phyloP scores from a whole-genome alignment of 2,888 invertebrate species.

The Philonicus albiceps region DNA sequence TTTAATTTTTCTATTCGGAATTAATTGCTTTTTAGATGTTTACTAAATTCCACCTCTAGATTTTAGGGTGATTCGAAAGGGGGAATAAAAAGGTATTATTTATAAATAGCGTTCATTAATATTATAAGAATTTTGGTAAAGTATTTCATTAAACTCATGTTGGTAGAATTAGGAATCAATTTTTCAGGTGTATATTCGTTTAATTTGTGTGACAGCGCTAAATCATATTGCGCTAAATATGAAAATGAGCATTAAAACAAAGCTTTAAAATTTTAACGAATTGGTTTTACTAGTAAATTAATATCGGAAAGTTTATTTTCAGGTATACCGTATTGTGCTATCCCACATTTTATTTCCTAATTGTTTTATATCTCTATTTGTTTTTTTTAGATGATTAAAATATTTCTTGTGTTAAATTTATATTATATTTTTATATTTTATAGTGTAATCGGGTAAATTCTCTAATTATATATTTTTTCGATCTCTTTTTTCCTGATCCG shows the following conservation, averaged over 20 bases:
- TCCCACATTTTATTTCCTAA: too few relatives aligned
- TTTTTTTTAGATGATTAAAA: too few relatives aligned
- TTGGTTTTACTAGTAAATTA: neutral
- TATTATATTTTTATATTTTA: too few relatives aligned
- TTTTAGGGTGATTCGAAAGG: neutral
- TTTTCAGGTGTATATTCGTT: neutral
- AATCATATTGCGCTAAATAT: neutral
- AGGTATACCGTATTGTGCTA: too few relatives aligned
- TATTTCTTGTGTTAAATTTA: too few relatives aligned
- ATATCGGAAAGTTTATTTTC: neutral
- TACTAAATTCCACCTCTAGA: neutral
- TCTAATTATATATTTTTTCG: too few relatives aligned
- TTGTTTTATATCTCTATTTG: too few relatives aligned
- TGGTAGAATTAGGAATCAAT: neutral
- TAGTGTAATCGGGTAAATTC: too few relatives aligned
- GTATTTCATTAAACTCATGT: neutral
- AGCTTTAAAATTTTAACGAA: neutral
- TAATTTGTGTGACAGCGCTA: neutral
- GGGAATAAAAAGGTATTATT: neutral
- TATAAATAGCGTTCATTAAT: conserved; percentile 20
- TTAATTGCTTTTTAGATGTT: neutral
- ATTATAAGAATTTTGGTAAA: neutral
- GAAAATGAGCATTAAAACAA: neutral
- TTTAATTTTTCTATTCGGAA: neutral
- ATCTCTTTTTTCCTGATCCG: too few relatives aligned